Base-by-base conservation (phyloP, 2,888 invertebrate species). In the Drosophila borealis region DNA sequence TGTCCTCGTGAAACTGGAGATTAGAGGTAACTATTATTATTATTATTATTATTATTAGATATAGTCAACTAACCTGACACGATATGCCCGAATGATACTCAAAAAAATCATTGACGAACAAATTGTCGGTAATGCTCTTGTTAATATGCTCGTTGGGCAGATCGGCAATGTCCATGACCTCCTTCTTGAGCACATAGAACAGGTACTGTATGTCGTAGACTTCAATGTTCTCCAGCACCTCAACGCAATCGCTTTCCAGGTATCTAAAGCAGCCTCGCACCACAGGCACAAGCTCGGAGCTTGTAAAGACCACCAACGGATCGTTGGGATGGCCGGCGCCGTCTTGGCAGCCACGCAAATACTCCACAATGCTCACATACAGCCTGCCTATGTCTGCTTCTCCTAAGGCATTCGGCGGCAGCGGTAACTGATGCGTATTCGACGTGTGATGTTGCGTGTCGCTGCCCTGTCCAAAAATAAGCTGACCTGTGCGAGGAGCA, bases 291-390 rank as follows among this genome's bases (percentile, higher is more conserved):
- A 88, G 59, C 1, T 90, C 90, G 0, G 80, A 74, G 1, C 78
- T 74, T 0, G 93, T 93, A 63, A 92, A 94, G 0, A 94, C 39
- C 0, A 93, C 92, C 1, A 93, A 92, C 14, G 86, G 81, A 14
- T 82, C 79, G 0, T 71, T 65, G 4, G 70, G 51, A 19, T 80
- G 64, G 13, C 5, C 33, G 10, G 33, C 36, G 14, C 5, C 33
- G 10, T 37, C 42, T 1, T 63, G 50, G 14, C 63, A 67, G 1
- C 25, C 46, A 1, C 81, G 73, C 11, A 94, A 69, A 75, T 94
- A 93, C 2, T 87, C 65, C 3, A 92, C 70, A 3, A 94, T 79
- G 4, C 92, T 91, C 0, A 77, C 33, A 63, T 93, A 93, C 34
- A 94, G 89, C 6, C 88, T 84, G 3, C 69, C 83, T 44, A 91